These are phyloP conservation scores for Sclerurus mexicanus DNA, from an alignment of 2,113 vertebrate species.

Conservation along the genomic window DNA sequence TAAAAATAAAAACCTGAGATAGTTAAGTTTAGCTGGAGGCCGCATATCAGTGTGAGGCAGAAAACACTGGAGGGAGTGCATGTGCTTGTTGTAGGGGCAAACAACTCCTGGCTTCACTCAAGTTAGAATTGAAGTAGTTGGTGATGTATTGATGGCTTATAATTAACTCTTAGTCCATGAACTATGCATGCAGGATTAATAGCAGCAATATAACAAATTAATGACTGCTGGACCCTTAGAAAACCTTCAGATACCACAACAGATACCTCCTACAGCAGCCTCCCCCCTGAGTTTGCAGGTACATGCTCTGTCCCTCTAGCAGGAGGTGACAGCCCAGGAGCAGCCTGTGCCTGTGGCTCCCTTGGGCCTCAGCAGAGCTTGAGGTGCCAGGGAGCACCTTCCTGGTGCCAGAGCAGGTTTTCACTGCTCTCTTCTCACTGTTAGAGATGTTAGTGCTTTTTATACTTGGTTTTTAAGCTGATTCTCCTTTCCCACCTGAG, in stretches of 20 bases:
- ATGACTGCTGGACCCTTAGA: not conserved
- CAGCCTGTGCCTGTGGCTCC: accelerated
- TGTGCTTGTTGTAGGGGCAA: not conserved
- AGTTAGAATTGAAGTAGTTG: not conserved
- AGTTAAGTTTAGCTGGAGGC: not conserved
- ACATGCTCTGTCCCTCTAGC: not conserved
- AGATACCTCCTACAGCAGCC: not conserved
- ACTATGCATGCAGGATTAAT: not conserved
- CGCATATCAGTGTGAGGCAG: not conserved
- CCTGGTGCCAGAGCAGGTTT: not conserved
- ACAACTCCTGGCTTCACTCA: not conserved
- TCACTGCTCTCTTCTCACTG: not conserved
- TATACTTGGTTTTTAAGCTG: not conserved
- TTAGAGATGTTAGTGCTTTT: not conserved
- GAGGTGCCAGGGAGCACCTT: not conserved
- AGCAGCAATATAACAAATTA: not conserved
- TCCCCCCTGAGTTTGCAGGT: not conserved
- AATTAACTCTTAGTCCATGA: not conserved
- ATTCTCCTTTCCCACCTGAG: not conserved
- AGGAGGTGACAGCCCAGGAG: not conserved
- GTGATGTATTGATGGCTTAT: not conserved
- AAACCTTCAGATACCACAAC: not conserved
- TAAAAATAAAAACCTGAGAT: not conserved
- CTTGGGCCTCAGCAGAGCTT: not conserved
- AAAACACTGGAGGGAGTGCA: not conserved